These are phyloP conservation scores for Cichladusa arquata DNA, from an alignment of 2,113 vertebrate species.

Conservation along the genomic window DNA sequence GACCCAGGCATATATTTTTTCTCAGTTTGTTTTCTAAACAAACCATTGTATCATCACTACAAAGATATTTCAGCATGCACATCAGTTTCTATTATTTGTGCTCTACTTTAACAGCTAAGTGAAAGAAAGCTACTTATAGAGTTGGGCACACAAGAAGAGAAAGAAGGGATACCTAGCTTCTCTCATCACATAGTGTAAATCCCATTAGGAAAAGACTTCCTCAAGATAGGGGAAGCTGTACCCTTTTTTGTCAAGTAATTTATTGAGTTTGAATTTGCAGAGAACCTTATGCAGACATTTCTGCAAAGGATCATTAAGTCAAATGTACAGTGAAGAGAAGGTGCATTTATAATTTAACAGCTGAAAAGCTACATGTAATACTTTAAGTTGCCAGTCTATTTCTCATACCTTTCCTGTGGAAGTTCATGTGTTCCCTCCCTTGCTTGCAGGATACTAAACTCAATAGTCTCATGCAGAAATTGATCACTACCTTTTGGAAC, in stretches of 20 bases:
- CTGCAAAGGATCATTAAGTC: not conserved
- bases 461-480: not conserved
- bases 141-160: not conserved
- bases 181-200: not conserved
- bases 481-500: not conserved
- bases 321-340: not conserved
- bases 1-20: not conserved
- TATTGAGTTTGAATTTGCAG: not conserved
- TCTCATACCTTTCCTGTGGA: not conserved
- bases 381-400: not conserved
- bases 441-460: not conserved
- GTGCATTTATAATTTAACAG: not conserved
- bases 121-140: not conserved
- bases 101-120: not conserved
- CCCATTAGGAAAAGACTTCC: not conserved
- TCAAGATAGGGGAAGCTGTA: not conserved
- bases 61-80: not conserved
- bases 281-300: not conserved
- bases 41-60: not conserved
- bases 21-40: not conserved
- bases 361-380: not conserved
- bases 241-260: not conserved
- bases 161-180: not conserved
- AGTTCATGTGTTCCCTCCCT: not conserved
- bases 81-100: not conserved